Percentiles rank a stretch among this genome's conserved stretches.
Evolutionary conservation across 2,113 vertebrate species (phyloP).

Genomic region (Azemiops feae): DNA sequence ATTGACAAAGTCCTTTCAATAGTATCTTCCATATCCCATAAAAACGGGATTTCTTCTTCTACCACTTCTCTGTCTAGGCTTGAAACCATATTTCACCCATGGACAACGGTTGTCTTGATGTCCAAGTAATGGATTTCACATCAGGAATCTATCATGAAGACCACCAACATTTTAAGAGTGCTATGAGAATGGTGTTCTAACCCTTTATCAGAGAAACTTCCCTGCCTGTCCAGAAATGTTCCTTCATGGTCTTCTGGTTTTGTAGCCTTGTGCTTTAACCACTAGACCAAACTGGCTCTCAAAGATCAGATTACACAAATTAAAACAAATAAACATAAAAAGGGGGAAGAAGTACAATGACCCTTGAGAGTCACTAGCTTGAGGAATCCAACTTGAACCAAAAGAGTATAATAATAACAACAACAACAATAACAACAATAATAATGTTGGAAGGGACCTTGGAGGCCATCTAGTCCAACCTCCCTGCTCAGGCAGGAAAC

Average conservation of each 20-base stretch:
- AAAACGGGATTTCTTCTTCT: background rate
- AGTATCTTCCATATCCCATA: background rate
- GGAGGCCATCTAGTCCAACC: too few relatives aligned
- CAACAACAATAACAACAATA: too few relatives aligned
- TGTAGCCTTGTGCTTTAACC: background rate
- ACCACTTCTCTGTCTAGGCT: background rate
- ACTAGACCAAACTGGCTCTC: background rate
- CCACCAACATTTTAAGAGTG: background rate
- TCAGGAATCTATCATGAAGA: background rate
- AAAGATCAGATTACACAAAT: background rate
- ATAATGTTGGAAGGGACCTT: too few relatives aligned
- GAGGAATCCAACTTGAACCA: background rate
- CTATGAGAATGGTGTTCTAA: background rate
- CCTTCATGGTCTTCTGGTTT: background rate
- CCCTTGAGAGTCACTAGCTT: background rate
- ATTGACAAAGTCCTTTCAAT: background rate
- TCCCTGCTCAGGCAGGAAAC: too few relatives aligned
- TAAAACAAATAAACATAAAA: background rate
- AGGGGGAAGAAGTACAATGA: background rate
- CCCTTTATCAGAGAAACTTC: background rate
- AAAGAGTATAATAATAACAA: background rate
- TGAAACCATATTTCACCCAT: background rate
- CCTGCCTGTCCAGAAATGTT: background rate
- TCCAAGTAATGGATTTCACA: background rate
- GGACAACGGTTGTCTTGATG: background rate